Conservation (phyloP, 64 coral and sea anemone species). For the Acropora tenuis region DNA sequence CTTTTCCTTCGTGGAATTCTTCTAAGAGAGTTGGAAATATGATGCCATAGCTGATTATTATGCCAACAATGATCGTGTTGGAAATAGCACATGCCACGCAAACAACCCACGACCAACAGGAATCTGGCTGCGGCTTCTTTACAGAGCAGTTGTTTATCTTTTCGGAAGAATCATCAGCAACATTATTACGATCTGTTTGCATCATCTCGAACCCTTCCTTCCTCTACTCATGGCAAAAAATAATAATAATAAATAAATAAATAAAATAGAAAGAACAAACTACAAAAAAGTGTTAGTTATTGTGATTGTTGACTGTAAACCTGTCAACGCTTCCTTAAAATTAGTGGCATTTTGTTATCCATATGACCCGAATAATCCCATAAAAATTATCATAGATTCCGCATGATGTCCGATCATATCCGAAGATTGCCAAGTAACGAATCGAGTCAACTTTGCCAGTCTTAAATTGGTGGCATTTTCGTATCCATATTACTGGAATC, state of each 20-base stretch:
- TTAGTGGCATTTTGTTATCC: too few species aligned
- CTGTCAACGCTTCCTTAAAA: too few species aligned
- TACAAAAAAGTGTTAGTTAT: too few species aligned
- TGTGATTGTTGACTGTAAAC: too few species aligned
- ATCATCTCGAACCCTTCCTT: not conserved
- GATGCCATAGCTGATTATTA: constrained; percentile 27
- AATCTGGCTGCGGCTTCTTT: not conserved
- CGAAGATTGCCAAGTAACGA: too few species aligned
- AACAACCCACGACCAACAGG: constrained; percentile 35
- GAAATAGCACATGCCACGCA: constrained; percentile 26
- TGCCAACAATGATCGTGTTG: constrained; percentile 9
- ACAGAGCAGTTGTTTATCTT: not conserved
- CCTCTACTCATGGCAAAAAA: not conserved
- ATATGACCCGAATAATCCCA: too few species aligned
- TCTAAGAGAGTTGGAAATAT: constrained; percentile 24
- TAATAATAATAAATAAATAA: not conserved
- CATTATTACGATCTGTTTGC: not conserved
- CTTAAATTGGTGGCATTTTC: too few species aligned
- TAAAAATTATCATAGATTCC: too few species aligned
- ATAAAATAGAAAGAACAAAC: too few species aligned
- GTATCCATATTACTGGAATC: too few species aligned
- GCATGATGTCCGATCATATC: too few species aligned
- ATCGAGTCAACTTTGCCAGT: too few species aligned
- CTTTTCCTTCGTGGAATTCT: constrained; percentile 30
- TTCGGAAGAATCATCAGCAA: not conserved